Evolutionary conservation across 2,888 invertebrate species (phyloP), one percentile per base, ranked within the genome.

Genomic region (Phaedon cochleariae): DNA sequence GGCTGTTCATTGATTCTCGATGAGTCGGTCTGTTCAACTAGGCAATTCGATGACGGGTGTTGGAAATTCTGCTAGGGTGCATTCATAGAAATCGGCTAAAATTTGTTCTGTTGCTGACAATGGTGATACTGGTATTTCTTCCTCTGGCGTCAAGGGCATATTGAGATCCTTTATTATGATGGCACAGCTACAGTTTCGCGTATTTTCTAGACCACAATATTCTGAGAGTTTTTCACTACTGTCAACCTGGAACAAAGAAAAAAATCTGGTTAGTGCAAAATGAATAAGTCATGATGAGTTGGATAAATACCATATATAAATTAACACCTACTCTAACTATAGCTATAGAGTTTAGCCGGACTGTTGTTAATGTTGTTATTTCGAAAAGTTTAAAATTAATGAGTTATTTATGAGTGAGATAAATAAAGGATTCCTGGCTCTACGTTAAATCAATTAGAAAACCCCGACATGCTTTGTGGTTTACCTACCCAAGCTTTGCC

Each of bases 11-110:
- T 55, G 1, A n/a, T n/a, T 22, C n/a, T 1, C 15, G 15, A 21
- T 17, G 18, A 9, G 15, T 0, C 12, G 1, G 29, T n/a, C n/a
- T 29, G 49, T 74, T 80, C 80, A 80, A 57, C 74, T 77, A 62
- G 91, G 91, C 55, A 91, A 81, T 80, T 89, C 87, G 69, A 91
- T 86, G 62, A 91, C 86, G 65, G 90, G 90, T 71, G 87, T 85
- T 69, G 89, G 87, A 34, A 87, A 85, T 74, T 87, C 86, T 69
- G 88, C 89, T 86, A 90, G 87, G 65, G 87, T 88, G 67, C 86
- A 85, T 76, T 91, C 90, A 76, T 91, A 91, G 79, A 89, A 88
- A 70, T 90, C 89, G 22, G 90, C 86, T 72, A 91, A 76, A 55
- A 86, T 85, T 76, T 86, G 88, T 76, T 91, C 91, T 0, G 87